phyloP scores from a whole-genome alignment of 2,113 vertebrate genomes.

The Callocephalon fimbriatum region DNA sequence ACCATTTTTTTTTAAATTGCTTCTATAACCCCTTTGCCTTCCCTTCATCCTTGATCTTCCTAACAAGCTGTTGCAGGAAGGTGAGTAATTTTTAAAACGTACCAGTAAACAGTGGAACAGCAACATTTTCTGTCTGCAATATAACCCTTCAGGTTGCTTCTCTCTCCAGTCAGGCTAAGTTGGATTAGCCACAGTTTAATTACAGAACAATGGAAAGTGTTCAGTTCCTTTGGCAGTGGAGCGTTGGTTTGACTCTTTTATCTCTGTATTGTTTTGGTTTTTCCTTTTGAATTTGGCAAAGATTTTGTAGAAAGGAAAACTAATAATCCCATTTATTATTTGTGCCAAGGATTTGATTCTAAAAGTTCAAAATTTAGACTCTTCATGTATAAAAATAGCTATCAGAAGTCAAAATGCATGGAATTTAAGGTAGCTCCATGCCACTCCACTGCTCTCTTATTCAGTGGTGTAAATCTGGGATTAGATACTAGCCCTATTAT shows the following conservation, averaged over 20 bases:
- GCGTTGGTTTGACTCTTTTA: background rate
- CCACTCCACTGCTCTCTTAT: background rate
- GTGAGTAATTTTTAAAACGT: background rate
- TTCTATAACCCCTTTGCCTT: background rate
- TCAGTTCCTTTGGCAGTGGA: background rate
- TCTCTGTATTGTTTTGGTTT: background rate
- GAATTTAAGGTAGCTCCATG: background rate
- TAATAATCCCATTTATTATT: background rate
- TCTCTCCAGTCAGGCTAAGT: background rate
- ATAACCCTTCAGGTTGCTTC: background rate
- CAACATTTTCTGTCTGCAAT: background rate
- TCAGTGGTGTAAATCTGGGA: background rate
- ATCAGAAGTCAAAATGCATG: background rate
- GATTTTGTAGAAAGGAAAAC: background rate
- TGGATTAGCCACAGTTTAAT: background rate
- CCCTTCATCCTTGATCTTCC: background rate
- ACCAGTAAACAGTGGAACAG: background rate
- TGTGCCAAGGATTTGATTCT: background rate
- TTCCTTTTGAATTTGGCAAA: background rate
- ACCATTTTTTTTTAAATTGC: background rate
- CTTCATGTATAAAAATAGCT: background rate
- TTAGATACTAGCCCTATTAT: background rate
- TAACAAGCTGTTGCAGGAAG: background rate
- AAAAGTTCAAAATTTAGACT: background rate
- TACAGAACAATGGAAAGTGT: background rate